These are phyloP conservation scores for Mermis nigrescens DNA, from an alignment of 2,888 invertebrate genomes.

Conservation along the genomic window DNA sequence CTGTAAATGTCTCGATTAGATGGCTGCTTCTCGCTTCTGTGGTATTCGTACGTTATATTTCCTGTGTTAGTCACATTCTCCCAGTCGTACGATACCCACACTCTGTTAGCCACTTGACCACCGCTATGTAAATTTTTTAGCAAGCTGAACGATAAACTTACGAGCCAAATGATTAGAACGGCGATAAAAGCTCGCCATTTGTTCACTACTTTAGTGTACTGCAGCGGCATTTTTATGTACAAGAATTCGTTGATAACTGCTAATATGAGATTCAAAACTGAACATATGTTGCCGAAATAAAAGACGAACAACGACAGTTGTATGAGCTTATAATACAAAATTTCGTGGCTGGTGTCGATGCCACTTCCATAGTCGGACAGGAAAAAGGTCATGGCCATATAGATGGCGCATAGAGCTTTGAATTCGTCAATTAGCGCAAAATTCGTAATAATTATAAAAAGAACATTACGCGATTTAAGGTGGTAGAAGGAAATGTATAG, in stretches of 20 bases:
- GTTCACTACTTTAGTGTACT: conserved; percentile 8
- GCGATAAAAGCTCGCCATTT: background rate
- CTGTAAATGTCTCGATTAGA: too few species aligned
- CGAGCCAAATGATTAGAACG: conserved; percentile 9
- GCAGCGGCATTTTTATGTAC: conserved; percentile 10
- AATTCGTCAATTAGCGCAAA: conserved; percentile 12
- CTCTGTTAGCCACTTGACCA: too few species aligned
- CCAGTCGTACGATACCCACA: too few species aligned
- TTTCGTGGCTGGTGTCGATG: background rate
- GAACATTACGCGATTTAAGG: conserved; percentile 5
- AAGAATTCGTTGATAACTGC: conserved; percentile 13
- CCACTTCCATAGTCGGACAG: background rate
- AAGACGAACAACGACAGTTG: conserved; percentile 12
- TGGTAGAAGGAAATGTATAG: background rate
- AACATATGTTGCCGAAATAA: conserved; percentile 12
- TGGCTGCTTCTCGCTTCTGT: too few species aligned
- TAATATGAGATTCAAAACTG: conserved; percentile 13
- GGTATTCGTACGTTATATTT: too few species aligned
- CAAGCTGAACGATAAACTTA: conserved; percentile 8
- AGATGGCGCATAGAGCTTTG: conserved; percentile 13
- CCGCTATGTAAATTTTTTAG: background rate
- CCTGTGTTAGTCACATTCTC: too few species aligned
- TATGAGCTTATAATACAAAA: conserved; percentile 11
- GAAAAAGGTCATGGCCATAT: conserved; percentile 10
- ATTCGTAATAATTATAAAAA: conserved; percentile 13